phyloP scores from a whole-genome alignment of 2,113 vertebrate genomes.

The Pontoporia blainvillei region DNA sequence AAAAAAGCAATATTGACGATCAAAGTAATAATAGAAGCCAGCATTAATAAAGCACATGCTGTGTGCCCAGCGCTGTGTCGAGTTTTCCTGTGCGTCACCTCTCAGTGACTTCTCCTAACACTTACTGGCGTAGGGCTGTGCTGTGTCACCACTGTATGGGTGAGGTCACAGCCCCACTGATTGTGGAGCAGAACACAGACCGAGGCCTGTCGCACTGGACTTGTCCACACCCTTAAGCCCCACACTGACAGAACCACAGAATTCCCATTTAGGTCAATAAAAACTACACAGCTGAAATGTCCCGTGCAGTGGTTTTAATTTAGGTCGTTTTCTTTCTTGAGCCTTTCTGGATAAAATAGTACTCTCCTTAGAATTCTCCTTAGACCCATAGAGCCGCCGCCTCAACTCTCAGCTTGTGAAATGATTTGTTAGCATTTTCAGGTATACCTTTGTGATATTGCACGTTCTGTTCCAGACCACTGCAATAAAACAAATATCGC shows the following conservation, averaged over 20 bases:
- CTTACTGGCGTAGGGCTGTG: neutral
- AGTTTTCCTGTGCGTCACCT: neutral
- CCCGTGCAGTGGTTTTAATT: neutral
- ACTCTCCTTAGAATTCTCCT: neutral
- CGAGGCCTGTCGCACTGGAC: neutral
- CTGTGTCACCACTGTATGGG: too few relatives aligned
- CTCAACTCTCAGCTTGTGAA: neutral
- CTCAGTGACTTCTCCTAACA: neutral
- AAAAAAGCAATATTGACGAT: neutral
- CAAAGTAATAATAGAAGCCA: neutral
- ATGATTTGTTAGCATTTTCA: neutral
- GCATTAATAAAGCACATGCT: neutral
- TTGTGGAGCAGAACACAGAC: neutral
- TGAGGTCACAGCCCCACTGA: neutral
- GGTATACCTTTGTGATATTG: too few relatives aligned
- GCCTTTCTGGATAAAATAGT: neutral
- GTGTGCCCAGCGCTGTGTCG: fast-evolving
- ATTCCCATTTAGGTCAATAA: neutral
- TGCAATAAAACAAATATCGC: too few relatives aligned
- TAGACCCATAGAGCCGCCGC: neutral
- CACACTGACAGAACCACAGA: neutral
- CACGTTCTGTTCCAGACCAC: too few relatives aligned
- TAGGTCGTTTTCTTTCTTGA: neutral
- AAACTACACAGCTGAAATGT: neutral
- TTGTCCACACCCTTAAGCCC: neutral